Conservation (phyloP, 2,888 invertebrate species). For the Labia minor region DNA sequence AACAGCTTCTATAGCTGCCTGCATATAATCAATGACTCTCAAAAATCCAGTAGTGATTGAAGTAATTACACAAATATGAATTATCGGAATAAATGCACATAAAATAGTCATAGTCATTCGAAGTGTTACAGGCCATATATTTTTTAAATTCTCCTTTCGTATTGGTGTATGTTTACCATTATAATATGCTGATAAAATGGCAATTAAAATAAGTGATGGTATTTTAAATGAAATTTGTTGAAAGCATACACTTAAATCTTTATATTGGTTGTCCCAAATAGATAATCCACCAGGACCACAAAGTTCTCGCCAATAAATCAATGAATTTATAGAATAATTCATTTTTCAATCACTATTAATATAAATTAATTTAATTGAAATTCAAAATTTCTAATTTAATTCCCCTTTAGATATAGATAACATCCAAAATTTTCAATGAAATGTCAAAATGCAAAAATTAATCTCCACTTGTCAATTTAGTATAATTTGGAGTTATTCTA, state of each 20-base stretch:
- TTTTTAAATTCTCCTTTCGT: conserved; percentile 42
- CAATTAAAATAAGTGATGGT: conserved; percentile 60
- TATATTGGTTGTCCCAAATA: conserved; percentile 55
- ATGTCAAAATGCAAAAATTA: too few species aligned
- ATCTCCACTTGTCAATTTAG: too few species aligned
- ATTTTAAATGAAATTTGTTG: conserved; percentile 70
- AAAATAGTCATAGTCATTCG: conserved; percentile 53
- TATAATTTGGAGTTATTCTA: too few species aligned
- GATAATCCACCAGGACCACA: conserved; percentile 62
- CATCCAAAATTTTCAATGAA: too few species aligned
- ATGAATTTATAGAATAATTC: neutral
- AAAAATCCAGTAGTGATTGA: conserved; percentile 30
- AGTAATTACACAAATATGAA: conserved; percentile 42
- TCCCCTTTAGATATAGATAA: too few species aligned
- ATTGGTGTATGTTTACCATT: conserved; percentile 50
- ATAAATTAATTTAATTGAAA: too few species aligned
- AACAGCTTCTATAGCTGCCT: conserved; percentile 57
- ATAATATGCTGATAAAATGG: conserved; percentile 68
- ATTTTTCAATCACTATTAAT: neutral
- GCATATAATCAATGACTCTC: conserved; percentile 55
- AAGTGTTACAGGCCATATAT: conserved; percentile 28
- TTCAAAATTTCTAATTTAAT: too few species aligned
- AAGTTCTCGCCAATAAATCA: conserved; percentile 31
- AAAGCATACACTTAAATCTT: conserved; percentile 76
- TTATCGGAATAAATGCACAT: conserved; percentile 54